Evolutionary conservation across 2,888 invertebrate genomes (phyloP).

Genomic region (Piscicola geometra): DNA sequence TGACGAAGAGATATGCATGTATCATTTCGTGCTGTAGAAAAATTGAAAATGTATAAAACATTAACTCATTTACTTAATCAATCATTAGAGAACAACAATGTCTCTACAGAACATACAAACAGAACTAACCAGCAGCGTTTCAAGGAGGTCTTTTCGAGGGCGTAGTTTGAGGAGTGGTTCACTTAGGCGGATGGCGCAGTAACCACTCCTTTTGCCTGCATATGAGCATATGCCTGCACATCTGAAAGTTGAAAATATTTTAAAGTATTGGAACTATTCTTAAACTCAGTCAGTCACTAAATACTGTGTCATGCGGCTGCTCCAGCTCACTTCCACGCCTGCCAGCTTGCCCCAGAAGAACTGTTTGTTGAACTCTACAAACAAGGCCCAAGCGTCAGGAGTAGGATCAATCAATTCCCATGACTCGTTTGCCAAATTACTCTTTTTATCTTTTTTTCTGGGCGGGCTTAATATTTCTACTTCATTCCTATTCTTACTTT

Average conservation of each 20-base stretch:
- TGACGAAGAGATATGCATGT: slow-evolving; percentile 89
- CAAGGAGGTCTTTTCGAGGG: slow-evolving; percentile 87
- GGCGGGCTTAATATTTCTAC: not conserved
- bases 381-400: slow-evolving; percentile 80
- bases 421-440: slow-evolving; percentile 46
- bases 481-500: slow-evolving; percentile 16
- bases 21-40: slow-evolving; percentile 90
- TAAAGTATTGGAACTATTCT: not conserved
- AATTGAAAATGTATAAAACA: slow-evolving; percentile 16
- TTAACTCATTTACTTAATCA: not conserved
- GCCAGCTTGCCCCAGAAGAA: slow-evolving; percentile 76
- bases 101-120: not conserved
- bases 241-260: slow-evolving; percentile 48
- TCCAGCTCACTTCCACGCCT: slow-evolving; percentile 85
- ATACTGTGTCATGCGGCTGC: slow-evolving; percentile 78
- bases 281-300: slow-evolving; percentile 40
- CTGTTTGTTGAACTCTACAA: slow-evolving; percentile 74
- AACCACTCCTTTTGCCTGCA: slow-evolving; percentile 65
- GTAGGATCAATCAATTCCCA: slow-evolving; percentile 88
- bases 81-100: slow-evolving; percentile 3
- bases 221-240: slow-evolving; percentile 74
- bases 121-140: slow-evolving; percentile 75
- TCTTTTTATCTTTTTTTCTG: not conserved
- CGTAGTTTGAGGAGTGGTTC: slow-evolving; percentile 84
- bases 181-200: slow-evolving; percentile 79